Evolutionary conservation across 2,888 invertebrate genomes (phyloP), one percentile per base, ranked within the genome.

Genomic region (Altica lythri): DNA sequence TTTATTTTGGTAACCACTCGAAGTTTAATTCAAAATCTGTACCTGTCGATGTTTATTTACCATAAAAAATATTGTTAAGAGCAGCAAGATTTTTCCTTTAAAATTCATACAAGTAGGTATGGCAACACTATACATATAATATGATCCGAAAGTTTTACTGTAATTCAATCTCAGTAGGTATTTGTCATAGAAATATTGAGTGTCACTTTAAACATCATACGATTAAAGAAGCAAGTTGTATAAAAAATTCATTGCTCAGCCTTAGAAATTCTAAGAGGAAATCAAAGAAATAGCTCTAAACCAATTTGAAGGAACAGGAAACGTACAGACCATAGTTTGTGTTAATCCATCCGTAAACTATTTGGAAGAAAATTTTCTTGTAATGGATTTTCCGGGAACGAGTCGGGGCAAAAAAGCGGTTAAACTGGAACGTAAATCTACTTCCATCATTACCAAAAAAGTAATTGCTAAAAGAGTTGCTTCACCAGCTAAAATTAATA

Each of bases 381-480:
- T 98, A 0, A 88, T 98, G 89, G 88, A 93, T 70, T 99, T 99
- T 75, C 97, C 98, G 0, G 97, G 98, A 80, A 85, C 94, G 81
- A 92, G 96, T 0, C 93, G 96, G 72, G 95, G 97, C 75, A 92
- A 99, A 1, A 90, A 93, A 77, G 86, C 95, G 1, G 78, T 85
- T 0, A 83, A 87, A 52, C 83, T 89, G 1, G 85, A 83, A 50
- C 78, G 84, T 0, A 75, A 60, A 53, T 53, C 47, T 25, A 65
- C 66, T 6, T 64, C 59, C 81, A 81, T 67, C 14, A 62, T 49
- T 22, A 35, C 68, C 18, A 64, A 66, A 57, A 60, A 65, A 62
- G 58, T 67, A 44, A 64, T 64, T 27, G 6, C 49, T 8, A 61
- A 64, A 40, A 46, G 50, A 29, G 22, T 50, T 3, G 58, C 59